Conservation (phyloP, 2,888 invertebrate species). For the Geophilus truncorum region DNA sequence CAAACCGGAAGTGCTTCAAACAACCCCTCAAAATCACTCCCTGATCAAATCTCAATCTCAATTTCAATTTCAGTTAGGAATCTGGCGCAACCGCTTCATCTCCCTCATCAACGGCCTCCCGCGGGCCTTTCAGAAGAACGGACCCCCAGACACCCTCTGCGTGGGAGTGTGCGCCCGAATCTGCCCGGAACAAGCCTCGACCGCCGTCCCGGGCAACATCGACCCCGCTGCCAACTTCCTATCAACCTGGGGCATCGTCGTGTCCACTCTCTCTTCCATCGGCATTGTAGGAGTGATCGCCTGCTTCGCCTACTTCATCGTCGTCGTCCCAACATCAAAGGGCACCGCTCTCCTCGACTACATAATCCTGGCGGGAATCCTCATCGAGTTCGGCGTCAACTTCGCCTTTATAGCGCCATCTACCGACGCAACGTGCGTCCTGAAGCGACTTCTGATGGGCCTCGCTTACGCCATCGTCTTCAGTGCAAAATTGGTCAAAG, state of each 20-base stretch:
- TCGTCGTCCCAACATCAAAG: constrained; percentile 45
- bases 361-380: constrained; percentile 49
- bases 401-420: constrained; percentile 50
- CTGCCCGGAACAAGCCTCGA: not conserved
- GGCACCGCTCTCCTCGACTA: constrained; percentile 48
- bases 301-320: constrained; percentile 48
- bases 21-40: not conserved
- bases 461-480: constrained; percentile 50
- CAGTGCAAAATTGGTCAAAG: constrained; percentile 50
- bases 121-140: not conserved
- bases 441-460: constrained; percentile 50
- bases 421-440: constrained; percentile 47
- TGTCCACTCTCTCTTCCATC: constrained; percentile 46
- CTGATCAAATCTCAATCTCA: too few species aligned
- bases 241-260: constrained; percentile 48
- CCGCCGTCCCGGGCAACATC: not conserved
- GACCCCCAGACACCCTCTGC: not conserved
- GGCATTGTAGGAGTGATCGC: constrained; percentile 48
- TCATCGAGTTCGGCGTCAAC: constrained; percentile 49
- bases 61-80: not conserved
- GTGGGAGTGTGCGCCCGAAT: not conserved
- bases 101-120: not conserved
- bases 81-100: constrained; percentile 1
- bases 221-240: constrained; percentile 44
- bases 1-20: not conserved